Evolutionary conservation across 2,888 invertebrate species (phyloP).

Genomic region (Drosophila conformis): DNA sequence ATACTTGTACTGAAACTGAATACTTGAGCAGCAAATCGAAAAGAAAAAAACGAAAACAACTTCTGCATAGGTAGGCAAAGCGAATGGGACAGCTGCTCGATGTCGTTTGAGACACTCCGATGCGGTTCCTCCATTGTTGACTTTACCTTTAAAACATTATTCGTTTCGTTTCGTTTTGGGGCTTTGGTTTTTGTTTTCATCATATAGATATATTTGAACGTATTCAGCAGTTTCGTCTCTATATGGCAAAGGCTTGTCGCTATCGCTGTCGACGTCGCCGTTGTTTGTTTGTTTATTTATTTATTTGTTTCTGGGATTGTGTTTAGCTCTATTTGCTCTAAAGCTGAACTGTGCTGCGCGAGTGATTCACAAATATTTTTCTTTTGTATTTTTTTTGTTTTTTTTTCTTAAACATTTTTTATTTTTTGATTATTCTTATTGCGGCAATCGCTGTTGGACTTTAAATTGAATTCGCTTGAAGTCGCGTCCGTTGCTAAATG

Average conservation of each 20-base stretch:
- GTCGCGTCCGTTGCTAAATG: conserved; percentile 6
- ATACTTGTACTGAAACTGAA: conserved; percentile 52
- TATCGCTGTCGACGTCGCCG: neutral
- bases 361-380: conserved; percentile 55
- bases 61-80: conserved; percentile 77
- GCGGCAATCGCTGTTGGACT: conserved; percentile 41
- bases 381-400: conserved; percentile 17
- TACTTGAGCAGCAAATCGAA: conserved; percentile 33
- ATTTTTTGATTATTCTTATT: conserved; percentile 26
- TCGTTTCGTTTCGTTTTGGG: conserved; percentile 39
- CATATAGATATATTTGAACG: conserved; percentile 31
- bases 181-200: conserved; percentile 53
- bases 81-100: conserved; percentile 65
- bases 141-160: conserved; percentile 70
- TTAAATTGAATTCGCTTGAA: conserved; percentile 49
- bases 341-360: conserved; percentile 39
- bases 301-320: conserved; percentile 49
- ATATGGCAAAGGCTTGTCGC: conserved; percentile 68
- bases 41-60: conserved; percentile 19
- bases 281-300: conserved; percentile 32
- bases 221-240: conserved; percentile 56
- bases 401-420: conserved; percentile 19
- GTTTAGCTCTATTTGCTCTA: conserved; percentile 72
- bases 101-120: conserved; percentile 14
- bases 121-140: conserved; percentile 50